Percentiles rank a stretch among this genome's conserved stretches.
Evolutionary conservation across 23 tunicate species (phyloP).

Genomic region (Ciona savignyi): DNA sequence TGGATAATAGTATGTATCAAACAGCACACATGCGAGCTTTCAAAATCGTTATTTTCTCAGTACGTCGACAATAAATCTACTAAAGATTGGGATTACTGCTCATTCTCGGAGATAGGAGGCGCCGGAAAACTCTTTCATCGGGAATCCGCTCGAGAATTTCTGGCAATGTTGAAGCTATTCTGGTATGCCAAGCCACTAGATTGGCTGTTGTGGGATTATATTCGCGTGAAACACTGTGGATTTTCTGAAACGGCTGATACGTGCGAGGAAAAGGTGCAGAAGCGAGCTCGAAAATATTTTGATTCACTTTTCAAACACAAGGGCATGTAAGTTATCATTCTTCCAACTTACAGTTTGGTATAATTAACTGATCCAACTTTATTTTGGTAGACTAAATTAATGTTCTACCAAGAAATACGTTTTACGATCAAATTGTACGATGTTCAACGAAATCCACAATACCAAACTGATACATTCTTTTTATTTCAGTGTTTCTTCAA

Average conservation of each 20-base stretch:
- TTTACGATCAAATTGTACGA: too few relatives aligned
- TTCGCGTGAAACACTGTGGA: not conserved
- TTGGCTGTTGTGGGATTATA: constrained; percentile 16
- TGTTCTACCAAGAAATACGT: too few relatives aligned
- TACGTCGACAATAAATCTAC: not conserved
- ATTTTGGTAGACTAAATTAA: too few relatives aligned
- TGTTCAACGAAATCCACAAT: not conserved
- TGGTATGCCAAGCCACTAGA: constrained; percentile 11
- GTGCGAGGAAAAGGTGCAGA: not conserved
- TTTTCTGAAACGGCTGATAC: not conserved
- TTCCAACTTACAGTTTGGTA: too few relatives aligned
- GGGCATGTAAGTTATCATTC: constrained; percentile 9
- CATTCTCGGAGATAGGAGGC: constrained; percentile 7
- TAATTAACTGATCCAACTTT: too few relatives aligned
- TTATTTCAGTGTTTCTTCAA: constrained; percentile 8
- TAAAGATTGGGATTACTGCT: constrained; percentile 12
- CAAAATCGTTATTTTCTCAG: too few relatives aligned
- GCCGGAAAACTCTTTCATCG: constrained; percentile 11
- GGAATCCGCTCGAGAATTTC: not conserved
- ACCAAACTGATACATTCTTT: not conserved
- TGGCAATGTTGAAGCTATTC: constrained; percentile 9
- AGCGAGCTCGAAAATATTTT: not conserved
- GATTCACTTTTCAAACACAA: constrained; percentile 6
- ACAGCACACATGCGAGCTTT: too few relatives aligned
- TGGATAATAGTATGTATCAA: too few relatives aligned